Evolutionary conservation across 1,140 invertebrate species (phyloP), one percentile per base, ranked within the genome.

Genomic region (Monomorium pharaonis): DNA sequence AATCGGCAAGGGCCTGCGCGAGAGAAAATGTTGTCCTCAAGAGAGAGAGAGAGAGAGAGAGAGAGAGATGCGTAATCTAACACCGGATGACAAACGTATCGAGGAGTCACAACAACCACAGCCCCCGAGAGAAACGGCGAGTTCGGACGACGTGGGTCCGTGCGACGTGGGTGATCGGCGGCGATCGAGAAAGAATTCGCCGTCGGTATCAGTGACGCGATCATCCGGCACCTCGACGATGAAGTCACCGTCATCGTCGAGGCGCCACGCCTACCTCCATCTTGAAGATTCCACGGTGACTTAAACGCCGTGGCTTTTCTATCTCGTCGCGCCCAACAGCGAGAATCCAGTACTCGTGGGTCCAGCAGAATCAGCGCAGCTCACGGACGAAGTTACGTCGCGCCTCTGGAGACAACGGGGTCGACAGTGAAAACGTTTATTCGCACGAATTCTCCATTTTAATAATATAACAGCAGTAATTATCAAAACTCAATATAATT

Each of bases 81-180:
- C 91, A 94, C 95, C 94, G 95, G 94, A 95, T 95, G 94, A 89
- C 84, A 94, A 92, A 90, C 90, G 90, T 63, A 69, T 89, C 88
- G 91, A 37, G 62, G 85, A 94, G 94, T 93, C 95, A 94, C 93
- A 95, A 95, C 92, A 95, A 84, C 67, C 67, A n/a, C n/a, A 27
- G 10, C 70, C 72, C 42, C 7, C 42, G 37, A 78, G 74, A 67
- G 67, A 77, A 7, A 47, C 24, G 49, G 21, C 12, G 14, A 80
- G 54, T 54, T 18, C 76, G 49, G 83, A 33, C 12, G 63, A 62
- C n/a, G n/a, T n/a, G n/a, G n/a, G 37, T 58, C 30, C 12, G 21
- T 49, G 58, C 88, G 78, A 87, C 74, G 89, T 90, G 89, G 88
- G 89, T 89, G 88, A 87, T 87, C 85, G 89, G 69, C 74, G 60